Evolutionary conservation across 92 coral and sea anemone genomes (phyloP).

Genomic region (Epizoanthus fatuus): DNA sequence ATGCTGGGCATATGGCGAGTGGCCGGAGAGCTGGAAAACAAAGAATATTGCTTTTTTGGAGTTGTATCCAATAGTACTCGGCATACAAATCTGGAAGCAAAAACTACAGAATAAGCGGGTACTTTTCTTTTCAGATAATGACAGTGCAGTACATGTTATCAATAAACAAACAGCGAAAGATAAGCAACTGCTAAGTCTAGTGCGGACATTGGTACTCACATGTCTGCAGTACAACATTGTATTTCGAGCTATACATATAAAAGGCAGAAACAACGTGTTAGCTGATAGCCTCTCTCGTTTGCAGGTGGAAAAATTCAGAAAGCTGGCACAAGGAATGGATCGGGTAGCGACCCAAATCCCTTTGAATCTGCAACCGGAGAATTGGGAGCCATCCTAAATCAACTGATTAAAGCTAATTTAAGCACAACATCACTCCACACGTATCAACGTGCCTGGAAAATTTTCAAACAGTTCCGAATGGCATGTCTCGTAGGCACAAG

Average conservation of each 20-base stretch:
- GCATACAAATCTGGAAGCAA: slow-evolving; percentile 52
- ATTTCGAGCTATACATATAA: slow-evolving; percentile 51
- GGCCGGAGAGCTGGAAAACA: slow-evolving; percentile 50
- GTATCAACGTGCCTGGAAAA: slow-evolving; percentile 51
- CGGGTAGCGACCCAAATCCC: slow-evolving; percentile 22
- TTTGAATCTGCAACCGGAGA: slow-evolving; percentile 29
- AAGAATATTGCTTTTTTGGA: slow-evolving; percentile 51
- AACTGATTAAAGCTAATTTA: slow-evolving; percentile 8
- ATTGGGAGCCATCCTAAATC: slow-evolving; percentile 41
- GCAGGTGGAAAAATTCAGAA: slow-evolving; percentile 53
- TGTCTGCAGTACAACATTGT: slow-evolving; percentile 45
- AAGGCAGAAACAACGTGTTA: slow-evolving; percentile 14
- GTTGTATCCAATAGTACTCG: slow-evolving; percentile 63
- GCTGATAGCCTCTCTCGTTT: slow-evolving; percentile 60
- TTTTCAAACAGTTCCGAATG: not conserved
- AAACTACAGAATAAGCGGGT: slow-evolving; percentile 45
- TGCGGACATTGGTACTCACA: slow-evolving; percentile 40
- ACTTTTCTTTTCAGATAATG: slow-evolving; percentile 60
- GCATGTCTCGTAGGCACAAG: too few relatives aligned
- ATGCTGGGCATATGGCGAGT: slow-evolving; percentile 59
- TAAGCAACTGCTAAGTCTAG: slow-evolving; percentile 23
- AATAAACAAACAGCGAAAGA: slow-evolving; percentile 57
- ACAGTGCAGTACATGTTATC: slow-evolving; percentile 37
- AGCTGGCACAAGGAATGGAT: not conserved
- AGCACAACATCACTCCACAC: slow-evolving; percentile 34